Conservation (phyloP, 2,113 vertebrate genomes). For the Lucifuga dentata region DNA sequence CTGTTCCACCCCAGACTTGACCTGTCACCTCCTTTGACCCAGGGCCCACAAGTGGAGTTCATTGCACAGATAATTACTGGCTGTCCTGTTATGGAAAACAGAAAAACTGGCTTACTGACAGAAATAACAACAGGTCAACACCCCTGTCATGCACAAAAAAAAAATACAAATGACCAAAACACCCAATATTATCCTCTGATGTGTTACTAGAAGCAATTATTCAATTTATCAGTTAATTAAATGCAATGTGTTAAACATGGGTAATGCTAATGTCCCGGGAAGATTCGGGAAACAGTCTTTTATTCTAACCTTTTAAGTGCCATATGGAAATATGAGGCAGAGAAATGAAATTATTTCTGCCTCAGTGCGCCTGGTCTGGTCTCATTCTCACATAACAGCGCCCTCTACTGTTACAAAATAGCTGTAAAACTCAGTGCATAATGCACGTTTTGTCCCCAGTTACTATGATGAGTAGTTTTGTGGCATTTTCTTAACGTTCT, state of each 20-base stretch:
- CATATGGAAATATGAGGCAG: background rate
- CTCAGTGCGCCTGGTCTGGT: background rate
- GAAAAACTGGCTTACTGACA: conserved; percentile 31
- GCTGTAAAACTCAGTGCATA: too few relatives aligned
- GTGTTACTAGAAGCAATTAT: too few relatives aligned
- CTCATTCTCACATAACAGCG: conserved; percentile 28
- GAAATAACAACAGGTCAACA: conserved; percentile 24
- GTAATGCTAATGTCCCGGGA: background rate
- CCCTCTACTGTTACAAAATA: conserved; percentile 40
- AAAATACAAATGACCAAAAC: background rate
- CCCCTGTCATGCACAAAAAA: background rate
- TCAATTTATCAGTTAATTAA: background rate
- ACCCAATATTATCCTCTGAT: too few relatives aligned
- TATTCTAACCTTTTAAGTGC: background rate
- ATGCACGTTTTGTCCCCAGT: too few relatives aligned
- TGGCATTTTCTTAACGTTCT: too few relatives aligned
- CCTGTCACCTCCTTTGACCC: conserved; percentile 67
- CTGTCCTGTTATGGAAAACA: conserved; percentile 24
- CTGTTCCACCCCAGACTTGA: conserved; percentile 66
- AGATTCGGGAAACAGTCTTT: conserved; percentile 6
- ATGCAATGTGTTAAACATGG: background rate
- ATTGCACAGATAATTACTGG: conserved; percentile 42
- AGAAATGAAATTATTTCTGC: too few relatives aligned
- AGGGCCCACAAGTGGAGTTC: conserved; percentile 44
- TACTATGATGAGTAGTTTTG: too few relatives aligned